phyloP scores from a whole-genome alignment of 2,797 vertebrate genomes.

The Buphagus erythrorhynchus region DNA sequence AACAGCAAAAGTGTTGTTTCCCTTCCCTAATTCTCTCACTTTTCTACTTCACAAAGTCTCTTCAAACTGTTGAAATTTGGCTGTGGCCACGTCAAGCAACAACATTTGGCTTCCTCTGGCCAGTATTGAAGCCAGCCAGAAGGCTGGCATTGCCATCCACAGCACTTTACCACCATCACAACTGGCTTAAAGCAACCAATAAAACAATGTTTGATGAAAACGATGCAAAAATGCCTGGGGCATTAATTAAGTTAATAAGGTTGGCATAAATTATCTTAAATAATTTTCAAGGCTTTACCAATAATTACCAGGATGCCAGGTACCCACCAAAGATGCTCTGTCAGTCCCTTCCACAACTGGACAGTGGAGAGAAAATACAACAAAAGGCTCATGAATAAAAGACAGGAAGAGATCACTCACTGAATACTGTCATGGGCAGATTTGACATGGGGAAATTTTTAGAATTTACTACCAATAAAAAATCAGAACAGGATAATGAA shows the following conservation, averaged over 20 bases:
- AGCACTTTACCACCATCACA: neutral
- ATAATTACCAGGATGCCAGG: neutral
- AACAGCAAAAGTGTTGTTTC: neutral
- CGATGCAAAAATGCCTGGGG: neutral
- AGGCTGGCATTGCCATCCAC: neutral
- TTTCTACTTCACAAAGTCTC: neutral
- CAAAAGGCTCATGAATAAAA: neutral
- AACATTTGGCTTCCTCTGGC: fast-evolving
- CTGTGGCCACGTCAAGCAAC: neutral
- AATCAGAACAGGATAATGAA: neutral
- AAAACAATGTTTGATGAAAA: neutral
- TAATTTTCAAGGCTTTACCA: neutral
- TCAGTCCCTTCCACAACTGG: neutral
- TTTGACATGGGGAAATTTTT: neutral
- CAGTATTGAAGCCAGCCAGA: too few relatives aligned
- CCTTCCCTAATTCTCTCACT: neutral
- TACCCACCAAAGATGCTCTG: neutral
- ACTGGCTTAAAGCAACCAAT: fast-evolving
- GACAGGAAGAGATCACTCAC: neutral
- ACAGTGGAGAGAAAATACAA: neutral
- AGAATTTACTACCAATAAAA: neutral
- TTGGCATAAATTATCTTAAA: neutral
- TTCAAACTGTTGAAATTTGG: neutral
- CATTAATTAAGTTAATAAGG: neutral
- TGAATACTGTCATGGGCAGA: neutral